Conservation (phyloP, 2,797 vertebrate species). For the Coranthus polyacanthus region DNA sequence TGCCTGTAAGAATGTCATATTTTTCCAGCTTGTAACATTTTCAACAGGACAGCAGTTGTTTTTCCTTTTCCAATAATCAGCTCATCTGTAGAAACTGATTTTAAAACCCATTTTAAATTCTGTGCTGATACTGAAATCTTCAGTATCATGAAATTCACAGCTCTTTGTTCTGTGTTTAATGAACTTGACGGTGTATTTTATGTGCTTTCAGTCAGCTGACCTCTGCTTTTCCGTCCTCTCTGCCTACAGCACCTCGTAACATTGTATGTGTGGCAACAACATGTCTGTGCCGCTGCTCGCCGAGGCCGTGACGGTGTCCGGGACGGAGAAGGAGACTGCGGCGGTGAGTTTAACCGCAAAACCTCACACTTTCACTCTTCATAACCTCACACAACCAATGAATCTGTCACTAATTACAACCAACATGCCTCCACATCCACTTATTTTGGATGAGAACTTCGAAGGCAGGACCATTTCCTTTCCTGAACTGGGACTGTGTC, state of each 20-base stretch:
- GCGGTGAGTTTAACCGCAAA: conserved; percentile 87
- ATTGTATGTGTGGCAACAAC: conserved; percentile 99
- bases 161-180: conserved; percentile 7
- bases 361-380: not conserved
- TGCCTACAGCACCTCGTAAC: conserved; percentile 82
- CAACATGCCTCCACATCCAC: not conserved
- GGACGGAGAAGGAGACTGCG: conserved; percentile 95
- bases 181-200: conserved; percentile 7
- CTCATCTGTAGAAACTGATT: no score
- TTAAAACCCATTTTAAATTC: no score
- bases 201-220: conserved; percentile 27
- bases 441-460: not conserved
- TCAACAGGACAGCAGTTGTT: no score
- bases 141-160: conserved; percentile 2
- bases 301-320: conserved; percentile 95
- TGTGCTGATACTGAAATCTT: no score
- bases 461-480: not conserved
- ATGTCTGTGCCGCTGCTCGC: conserved; percentile 99
- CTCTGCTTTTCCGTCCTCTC: conserved; percentile 1
- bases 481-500: not conserved
- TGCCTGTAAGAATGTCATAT: no score
- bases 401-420: not conserved
- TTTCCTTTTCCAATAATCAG: no score
- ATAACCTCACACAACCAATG: no score
- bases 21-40: no score